A percentile compares a stretch with the other conserved stretches of the same genome.
Evolutionary conservation across 2,797 vertebrate species (phyloP).

Genomic region (Cetoscarus ocellatus): DNA sequence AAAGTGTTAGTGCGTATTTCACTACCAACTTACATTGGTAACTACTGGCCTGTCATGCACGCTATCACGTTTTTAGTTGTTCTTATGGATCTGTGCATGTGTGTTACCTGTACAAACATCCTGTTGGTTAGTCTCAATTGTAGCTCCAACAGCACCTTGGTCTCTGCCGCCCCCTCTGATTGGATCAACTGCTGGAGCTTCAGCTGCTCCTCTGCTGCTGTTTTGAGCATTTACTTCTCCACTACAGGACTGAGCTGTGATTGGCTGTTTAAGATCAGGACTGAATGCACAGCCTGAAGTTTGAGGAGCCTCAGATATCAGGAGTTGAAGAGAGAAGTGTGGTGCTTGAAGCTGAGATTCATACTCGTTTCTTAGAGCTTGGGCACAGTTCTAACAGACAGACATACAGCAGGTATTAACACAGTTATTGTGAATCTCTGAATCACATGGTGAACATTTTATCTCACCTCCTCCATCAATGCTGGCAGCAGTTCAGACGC

Average conservation of each 20-base stretch:
- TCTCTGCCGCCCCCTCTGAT: conserved; percentile 5
- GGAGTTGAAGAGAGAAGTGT: conserved; percentile 55
- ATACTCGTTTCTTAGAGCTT: conserved; percentile 58
- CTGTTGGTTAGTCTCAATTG: conserved; percentile 33
- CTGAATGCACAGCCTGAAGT: conserved; percentile 10
- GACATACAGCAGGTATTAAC: background rate
- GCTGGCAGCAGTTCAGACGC: conserved; percentile 57
- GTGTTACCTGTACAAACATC: conserved; percentile 79
- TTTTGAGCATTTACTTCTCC: conserved; percentile 11
- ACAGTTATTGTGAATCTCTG: background rate
- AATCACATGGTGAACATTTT: background rate
- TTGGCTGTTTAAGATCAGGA: conserved; percentile 17
- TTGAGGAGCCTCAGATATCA: conserved; percentile 47
- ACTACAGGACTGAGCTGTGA: conserved; percentile 6
- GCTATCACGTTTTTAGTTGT: no score
- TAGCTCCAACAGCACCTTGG: conserved; percentile 11
- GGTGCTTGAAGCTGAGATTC: conserved; percentile 57
- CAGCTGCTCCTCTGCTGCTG: conserved; percentile 2
- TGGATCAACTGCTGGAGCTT: background rate
- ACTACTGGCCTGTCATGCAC: no score
- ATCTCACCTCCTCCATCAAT: conserved; percentile 68
- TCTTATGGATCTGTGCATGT: background rate
- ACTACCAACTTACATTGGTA: no score
- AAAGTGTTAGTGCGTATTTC: no score
- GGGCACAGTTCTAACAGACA: conserved; percentile 62